phyloP scores from a whole-genome alignment of 1,140 invertebrate species.

The Archivesica marissinica region DNA sequence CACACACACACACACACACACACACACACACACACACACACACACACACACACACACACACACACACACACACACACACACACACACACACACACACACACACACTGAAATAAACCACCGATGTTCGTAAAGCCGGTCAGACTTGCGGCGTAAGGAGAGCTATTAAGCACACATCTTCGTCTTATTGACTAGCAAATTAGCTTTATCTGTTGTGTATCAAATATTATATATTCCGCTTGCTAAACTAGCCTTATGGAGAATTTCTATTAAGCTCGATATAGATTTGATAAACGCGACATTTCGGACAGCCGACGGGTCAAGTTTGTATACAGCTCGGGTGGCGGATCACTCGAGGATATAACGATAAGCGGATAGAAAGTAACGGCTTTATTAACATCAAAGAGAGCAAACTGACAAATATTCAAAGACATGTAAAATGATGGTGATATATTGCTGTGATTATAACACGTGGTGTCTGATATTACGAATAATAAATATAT shows the following conservation, averaged over 20 bases:
- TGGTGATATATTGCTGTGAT: background rate
- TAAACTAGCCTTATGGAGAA: constrained; percentile 11
- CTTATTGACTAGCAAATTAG: constrained; percentile 29
- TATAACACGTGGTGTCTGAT: constrained; percentile 1
- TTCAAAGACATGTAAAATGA: background rate
- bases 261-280: background rate
- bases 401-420: background rate
- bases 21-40: too few species aligned
- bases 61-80: too few species aligned
- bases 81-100: background rate
- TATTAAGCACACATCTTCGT: background rate
- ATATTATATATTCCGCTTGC: background rate
- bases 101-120: background rate
- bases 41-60: too few species aligned
- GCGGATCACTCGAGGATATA: background rate
- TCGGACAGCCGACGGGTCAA: background rate
- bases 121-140: background rate
- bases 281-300: background rate
- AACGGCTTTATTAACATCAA: background rate
- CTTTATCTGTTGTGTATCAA: constrained; percentile 18
- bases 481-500: constrained; percentile 16
- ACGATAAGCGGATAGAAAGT: background rate
- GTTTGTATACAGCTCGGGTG: background rate
- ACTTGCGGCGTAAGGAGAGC: background rate
- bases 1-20: too few species aligned